Percentiles rank a stretch among this genome's conserved stretches.
phyloP scores from a whole-genome alignment of 1,140 invertebrate genomes.

The Ceratina australensis region DNA sequence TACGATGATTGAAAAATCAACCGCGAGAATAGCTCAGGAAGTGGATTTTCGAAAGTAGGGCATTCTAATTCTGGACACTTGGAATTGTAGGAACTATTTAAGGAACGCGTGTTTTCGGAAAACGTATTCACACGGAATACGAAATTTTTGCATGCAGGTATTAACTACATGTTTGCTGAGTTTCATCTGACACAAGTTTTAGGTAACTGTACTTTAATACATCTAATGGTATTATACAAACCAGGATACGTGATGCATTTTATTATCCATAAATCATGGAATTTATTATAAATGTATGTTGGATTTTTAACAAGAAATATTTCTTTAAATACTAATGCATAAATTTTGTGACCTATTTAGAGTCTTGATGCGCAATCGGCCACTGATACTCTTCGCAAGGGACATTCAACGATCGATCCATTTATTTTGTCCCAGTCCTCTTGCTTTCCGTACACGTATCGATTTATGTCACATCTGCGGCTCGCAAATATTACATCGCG shows the following conservation, averaged over 20 bases:
- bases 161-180: conserved; percentile 1
- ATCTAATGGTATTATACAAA: no score
- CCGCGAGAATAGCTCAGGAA: no score
- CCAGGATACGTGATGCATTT: no score
- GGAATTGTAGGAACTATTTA: no score
- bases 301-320: no score
- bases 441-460: background rate
- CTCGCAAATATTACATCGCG: background rate
- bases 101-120: background rate
- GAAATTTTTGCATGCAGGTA: background rate
- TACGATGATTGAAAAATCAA: no score
- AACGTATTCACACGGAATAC: background rate
- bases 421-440: background rate
- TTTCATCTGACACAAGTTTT: conserved; percentile 7
- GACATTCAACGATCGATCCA: background rate
- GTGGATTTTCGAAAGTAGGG: background rate
- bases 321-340: no score
- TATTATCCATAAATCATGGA: no score
- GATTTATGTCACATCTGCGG: conserved; percentile 13
- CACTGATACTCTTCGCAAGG: background rate
- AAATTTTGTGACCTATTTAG: no score
- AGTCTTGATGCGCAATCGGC: no score
- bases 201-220: background rate
- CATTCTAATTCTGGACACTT: background rate
- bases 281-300: no score